Base-by-base conservation (phyloP, 2,113 vertebrate genomes). In the Sorex fumeus region DNA sequence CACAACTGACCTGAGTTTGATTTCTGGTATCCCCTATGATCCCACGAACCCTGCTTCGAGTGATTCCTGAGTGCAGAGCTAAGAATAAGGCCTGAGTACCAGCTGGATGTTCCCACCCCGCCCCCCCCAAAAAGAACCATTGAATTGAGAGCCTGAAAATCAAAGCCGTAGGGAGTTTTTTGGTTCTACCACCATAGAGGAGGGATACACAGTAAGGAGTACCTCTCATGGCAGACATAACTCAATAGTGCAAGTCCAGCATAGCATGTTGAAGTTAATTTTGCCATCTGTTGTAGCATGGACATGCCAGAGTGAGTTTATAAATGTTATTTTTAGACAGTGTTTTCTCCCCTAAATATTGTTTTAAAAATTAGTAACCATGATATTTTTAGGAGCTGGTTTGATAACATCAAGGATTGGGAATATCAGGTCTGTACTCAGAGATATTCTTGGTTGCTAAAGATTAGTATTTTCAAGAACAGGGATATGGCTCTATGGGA, bases 371-470 rank as follows among this genome's bases (percentile, higher is more conserved):
- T 30, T 50, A 50, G 19, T 79, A 87, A 64, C 11, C 8, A 16
- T n/a, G n/a, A 85, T 80, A 67, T 72, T 85, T 5, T 57, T 34
- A 77, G 43, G 72, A 67, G 69, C 32, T 86, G 16, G 23, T 82
- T 77, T 93, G 74, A 53, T 43, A 71, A 69, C 34, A 71, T 2
- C 34, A 75, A 66, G 1, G 15, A 4, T 76, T 91, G 34, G 76
- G 80, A 80, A 84, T 45, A 23, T 75, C 80, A 91, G 66, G 25
- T 25, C 75, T 82, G 1, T 77, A 40, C 67, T 87, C 40, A 90
- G 78, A 93, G 69, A 13, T 70, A 47, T 57, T 90, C 50, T 87
- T 32, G 45, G 18, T 85, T 79, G 84, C 12, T 82, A 72, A 81
- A 77, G 47, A 43, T 6, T 50, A 47, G 10, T 93, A 13, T 67